phyloP scores from a whole-genome alignment of 2,113 vertebrate species.

The Mesembrinibis cayennensis region DNA sequence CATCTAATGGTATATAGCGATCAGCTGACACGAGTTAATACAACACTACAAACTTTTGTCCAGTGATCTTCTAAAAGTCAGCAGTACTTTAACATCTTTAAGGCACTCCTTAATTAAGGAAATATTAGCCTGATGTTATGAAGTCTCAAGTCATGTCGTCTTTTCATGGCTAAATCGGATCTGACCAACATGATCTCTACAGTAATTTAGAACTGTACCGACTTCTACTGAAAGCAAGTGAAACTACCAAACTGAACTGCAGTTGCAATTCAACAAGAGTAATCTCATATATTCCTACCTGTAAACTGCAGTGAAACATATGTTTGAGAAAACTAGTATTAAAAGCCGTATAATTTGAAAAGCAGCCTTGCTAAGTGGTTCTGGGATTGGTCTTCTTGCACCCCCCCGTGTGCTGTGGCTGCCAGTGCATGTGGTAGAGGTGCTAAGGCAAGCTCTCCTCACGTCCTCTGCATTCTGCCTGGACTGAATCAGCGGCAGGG shows the following conservation, averaged over 20 bases:
- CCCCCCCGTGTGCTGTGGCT: neutral
- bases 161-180: neutral
- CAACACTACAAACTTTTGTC: neutral
- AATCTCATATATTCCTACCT: neutral
- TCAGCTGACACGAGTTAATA: neutral
- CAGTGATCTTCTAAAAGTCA: neutral
- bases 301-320: neutral
- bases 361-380: neutral
- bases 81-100: neutral
- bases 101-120: neutral
- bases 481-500: neutral
- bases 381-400: neutral
- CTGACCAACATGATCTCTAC: neutral
- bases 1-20: accelerated
- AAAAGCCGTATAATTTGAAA: neutral
- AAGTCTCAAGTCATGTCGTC: neutral
- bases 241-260: neutral
- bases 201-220: neutral
- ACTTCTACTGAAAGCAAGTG: neutral
- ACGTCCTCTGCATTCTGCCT: neutral
- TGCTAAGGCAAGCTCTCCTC: neutral
- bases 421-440: neutral
- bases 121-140: neutral
- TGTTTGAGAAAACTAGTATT: neutral
- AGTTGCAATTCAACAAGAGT: neutral